Percentiles rank a stretch among this genome's conserved stretches.
These are phyloP conservation scores for Rosalia funebris DNA, from an alignment of 2,888 invertebrate species.

Conservation along the genomic window DNA sequence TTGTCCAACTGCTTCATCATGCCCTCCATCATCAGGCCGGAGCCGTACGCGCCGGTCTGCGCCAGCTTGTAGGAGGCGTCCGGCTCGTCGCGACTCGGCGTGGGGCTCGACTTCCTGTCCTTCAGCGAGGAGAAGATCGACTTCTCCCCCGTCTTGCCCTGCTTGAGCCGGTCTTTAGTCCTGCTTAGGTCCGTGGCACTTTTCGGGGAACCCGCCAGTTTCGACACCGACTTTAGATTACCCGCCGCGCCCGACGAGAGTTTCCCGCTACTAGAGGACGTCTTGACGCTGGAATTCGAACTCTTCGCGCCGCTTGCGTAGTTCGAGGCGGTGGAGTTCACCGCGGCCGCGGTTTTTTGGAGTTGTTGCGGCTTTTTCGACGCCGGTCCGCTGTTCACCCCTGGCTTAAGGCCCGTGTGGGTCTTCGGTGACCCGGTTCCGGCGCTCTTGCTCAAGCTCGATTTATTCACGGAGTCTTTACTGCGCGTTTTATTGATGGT, in stretches of 20 bases:
- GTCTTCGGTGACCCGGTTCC: constrained; percentile 79
- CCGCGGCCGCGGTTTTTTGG: constrained; percentile 52
- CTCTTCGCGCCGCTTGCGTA: constrained; percentile 42
- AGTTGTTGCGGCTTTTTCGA: constrained; percentile 79
- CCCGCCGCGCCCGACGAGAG: constrained; percentile 10
- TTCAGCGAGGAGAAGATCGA: constrained; percentile 71
- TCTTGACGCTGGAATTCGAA: constrained; percentile 33
- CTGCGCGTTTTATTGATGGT: constrained; percentile 90
- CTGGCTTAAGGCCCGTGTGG: constrained; percentile 84
- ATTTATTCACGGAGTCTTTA: constrained; percentile 66
- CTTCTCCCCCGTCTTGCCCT: constrained; percentile 73
- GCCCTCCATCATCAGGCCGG: constrained; percentile 75
- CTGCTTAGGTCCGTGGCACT: constrained; percentile 69
- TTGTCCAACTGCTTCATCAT: constrained; percentile 82
- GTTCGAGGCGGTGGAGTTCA: constrained; percentile 55
- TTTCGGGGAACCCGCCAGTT: constrained; percentile 69
- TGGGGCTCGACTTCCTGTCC: constrained; percentile 75
- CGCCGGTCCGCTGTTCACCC: constrained; percentile 87
- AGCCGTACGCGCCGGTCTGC: constrained; percentile 57
- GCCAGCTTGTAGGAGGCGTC: constrained; percentile 73
- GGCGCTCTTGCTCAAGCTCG: constrained; percentile 35
- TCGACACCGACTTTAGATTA: constrained; percentile 38
- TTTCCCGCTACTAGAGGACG: constrained; percentile 31
- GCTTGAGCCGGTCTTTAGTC: constrained; percentile 71
- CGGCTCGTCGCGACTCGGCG: constrained; percentile 71